These are phyloP conservation scores for Corydoras maculifer DNA, from an alignment of 2,113 vertebrate genomes.

Conservation along the genomic window DNA sequence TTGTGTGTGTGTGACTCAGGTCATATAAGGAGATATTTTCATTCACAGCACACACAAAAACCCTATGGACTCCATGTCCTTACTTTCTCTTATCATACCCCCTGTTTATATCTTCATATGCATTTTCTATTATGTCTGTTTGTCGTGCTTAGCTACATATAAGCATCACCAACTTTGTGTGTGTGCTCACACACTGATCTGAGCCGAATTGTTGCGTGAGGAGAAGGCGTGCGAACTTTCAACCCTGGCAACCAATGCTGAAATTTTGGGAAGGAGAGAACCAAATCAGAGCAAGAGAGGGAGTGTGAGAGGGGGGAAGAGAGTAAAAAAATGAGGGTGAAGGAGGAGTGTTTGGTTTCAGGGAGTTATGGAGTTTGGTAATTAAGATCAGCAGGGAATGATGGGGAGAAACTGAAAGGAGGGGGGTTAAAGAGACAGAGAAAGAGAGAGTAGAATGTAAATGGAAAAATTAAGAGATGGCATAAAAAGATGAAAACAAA, in stretches of 20 bases:
- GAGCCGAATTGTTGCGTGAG: not conserved
- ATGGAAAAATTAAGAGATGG: not conserved
- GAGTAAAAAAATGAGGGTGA: not conserved
- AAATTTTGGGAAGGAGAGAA: not conserved
- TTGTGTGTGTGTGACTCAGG: too few species aligned
- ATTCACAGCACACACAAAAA: too few species aligned
- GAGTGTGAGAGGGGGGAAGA: not conserved
- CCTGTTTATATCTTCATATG: too few species aligned
- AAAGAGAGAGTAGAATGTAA: not conserved
- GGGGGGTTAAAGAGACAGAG: not conserved
- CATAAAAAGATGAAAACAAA: not conserved
- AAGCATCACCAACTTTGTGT: not conserved
- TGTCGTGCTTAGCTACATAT: not conserved
- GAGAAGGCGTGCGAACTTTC: constrained; percentile 21
- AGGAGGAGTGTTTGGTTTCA: not conserved
- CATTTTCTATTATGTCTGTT: not conserved
- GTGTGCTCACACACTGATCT: not conserved
- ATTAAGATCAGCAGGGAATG: not conserved
- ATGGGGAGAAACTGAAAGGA: not conserved
- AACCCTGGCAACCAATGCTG: not conserved
- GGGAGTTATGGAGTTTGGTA: not conserved
- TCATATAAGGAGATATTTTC: too few species aligned
- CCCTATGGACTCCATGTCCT: too few species aligned
- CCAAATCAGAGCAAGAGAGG: not conserved
- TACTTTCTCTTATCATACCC: too few species aligned